These are phyloP conservation scores for Alligator sinensis DNA, from an alignment of 2,113 vertebrate species.

Conservation along the genomic window DNA sequence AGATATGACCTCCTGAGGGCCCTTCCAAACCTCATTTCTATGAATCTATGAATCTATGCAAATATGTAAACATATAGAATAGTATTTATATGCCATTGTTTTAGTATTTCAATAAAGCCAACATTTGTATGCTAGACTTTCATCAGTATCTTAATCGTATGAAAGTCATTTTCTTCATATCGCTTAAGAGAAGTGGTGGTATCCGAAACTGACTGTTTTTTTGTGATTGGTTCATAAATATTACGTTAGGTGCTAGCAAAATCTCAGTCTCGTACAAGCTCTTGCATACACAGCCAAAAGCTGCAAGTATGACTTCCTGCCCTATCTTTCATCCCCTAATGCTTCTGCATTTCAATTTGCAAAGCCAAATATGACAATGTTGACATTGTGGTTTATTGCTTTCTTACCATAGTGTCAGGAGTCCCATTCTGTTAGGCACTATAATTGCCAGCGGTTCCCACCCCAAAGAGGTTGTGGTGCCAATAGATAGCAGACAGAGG, in stretches of 20 bases:
- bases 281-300: background rate
- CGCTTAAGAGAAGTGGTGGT: background rate
- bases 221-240: background rate
- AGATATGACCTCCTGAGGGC: no score
- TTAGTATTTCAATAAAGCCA: background rate
- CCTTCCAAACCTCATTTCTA: no score
- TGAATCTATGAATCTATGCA: no score
- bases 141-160: background rate
- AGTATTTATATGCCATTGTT: background rate
- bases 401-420: background rate
- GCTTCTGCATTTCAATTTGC: rapidly evolving
- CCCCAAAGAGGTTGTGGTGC: background rate
- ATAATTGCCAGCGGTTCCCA: rapidly evolving
- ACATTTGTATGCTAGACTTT: background rate
- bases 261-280: background rate
- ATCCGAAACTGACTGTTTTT: background rate
- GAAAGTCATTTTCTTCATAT: background rate
- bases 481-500: rapidly evolving
- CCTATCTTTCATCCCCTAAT: background rate
- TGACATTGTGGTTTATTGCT: background rate
- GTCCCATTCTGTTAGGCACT: rapidly evolving
- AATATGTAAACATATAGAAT: background rate
- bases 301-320: background rate
- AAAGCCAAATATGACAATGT: background rate
- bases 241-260: background rate